Evolutionary conservation across 2,113 vertebrate genomes (phyloP), one percentile per base, ranked within the genome.

Genomic region (Indri indri): DNA sequence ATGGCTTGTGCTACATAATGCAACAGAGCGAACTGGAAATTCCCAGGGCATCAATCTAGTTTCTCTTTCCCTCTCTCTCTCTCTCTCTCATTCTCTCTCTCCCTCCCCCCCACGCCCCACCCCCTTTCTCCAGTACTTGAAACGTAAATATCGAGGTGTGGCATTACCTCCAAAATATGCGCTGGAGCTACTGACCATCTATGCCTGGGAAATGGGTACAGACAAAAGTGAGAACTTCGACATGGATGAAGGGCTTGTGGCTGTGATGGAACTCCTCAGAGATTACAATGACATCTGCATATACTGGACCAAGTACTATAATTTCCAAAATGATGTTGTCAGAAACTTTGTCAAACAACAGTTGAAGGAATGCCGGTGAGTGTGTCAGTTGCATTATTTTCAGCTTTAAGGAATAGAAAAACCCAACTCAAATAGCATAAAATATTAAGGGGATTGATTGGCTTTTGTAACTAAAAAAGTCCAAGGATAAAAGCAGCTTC

Each of bases 151-250:
- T 45, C 30, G 0, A 37, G 0, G 0, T 0, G n/a, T 0, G 0
- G 0, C 57, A 12, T 95, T 98, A 61, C 98, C 98, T n/a, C 74
- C 98, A 3, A 98, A 99, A 74, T 99, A 98, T 8, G 98, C 98
- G 0, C 88, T 99, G 92, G 98, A 99, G 92, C 90, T 99, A 61
- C 91, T 98, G 95, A 98, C 98, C 68, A 96, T 99, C 97, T 98
- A 98, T 0, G 40, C 23, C 88, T 87, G 63, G 97, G 94, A 95
- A 34, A 34, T 25, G 45, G 95, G 82, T 3, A 85, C 47, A 7
- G 4, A 54, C 0, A 0, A 45, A 10, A 54, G 65, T 23, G 45
- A 54, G 34, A 92, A 34, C n/a, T 98, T 98, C 85, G 9, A 8
- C 71, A 85, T 93, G 57, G 81, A 74, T 4, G 66, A 96, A 94